Evolutionary conservation across 2,113 vertebrate species (phyloP).

Genomic region (Crotalus horridus): DNA sequence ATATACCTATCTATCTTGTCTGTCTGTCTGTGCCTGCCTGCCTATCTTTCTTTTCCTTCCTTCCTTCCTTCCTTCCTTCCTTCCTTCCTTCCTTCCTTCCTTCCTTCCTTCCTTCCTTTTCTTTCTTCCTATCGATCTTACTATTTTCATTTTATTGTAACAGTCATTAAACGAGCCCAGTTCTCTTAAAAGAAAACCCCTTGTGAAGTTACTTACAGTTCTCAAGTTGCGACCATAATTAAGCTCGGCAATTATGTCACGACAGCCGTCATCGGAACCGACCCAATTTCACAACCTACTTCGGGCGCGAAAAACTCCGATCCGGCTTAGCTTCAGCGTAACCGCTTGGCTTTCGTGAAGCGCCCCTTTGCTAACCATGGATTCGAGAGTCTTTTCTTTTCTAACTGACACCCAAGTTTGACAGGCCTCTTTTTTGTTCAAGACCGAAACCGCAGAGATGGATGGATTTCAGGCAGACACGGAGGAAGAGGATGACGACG

Average conservation of each 20-base stretch:
- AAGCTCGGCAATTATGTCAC: not conserved
- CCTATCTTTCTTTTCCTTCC: no score
- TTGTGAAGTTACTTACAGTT: not conserved
- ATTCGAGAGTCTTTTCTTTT: not conserved
- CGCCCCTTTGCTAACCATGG: not conserved
- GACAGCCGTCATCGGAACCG: no score
- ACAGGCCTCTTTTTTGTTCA: not conserved
- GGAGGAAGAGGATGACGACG: slow-evolving; percentile 82
- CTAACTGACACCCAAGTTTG: not conserved
- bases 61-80: no score
- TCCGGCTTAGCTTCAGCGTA: not conserved
- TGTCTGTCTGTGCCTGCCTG: no score
- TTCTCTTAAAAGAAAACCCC: not conserved
- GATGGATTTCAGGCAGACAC: slow-evolving; percentile 97
- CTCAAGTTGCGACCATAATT: not conserved
- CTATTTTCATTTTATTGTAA: not conserved
- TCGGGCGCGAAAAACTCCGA: not conserved
- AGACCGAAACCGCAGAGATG: slow-evolving; percentile 75
- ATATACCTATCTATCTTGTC: no score
- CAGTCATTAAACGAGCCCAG: not conserved
- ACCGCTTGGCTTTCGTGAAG: not conserved
- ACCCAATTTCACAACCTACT: not conserved
- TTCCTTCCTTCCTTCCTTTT: no score
- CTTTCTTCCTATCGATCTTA: no score
- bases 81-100: no score